A percentile compares a stretch with the other conserved stretches of the same genome.
phyloP scores from a whole-genome alignment of 2,113 vertebrate genomes.

The Nyctibius bracteatus region DNA sequence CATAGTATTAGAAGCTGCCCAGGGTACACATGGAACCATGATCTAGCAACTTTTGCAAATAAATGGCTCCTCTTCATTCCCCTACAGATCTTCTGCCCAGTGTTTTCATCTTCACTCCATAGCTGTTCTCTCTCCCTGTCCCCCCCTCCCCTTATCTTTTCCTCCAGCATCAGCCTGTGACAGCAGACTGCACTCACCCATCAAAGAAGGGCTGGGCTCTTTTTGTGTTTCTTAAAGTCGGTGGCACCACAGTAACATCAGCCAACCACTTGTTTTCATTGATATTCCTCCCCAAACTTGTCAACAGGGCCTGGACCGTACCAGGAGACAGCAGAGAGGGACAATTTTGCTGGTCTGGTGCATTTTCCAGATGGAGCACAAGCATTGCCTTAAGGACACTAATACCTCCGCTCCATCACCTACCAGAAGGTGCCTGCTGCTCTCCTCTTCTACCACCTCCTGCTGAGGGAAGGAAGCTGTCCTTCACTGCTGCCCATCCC shows the following conservation, averaged over 20 bases:
- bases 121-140: not conserved
- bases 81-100: not conserved
- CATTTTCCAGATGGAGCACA: rapidly evolving
- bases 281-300: not conserved
- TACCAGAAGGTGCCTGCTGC: not conserved
- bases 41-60: not conserved
- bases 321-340: not conserved
- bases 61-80: not conserved
- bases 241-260: not conserved
- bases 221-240: not conserved
- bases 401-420: not conserved
- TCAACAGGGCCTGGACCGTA: not conserved
- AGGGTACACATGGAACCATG: not conserved
- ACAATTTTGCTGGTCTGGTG: not conserved
- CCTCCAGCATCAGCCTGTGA: not conserved
- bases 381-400: not conserved
- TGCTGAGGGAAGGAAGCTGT: not conserved
- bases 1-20: not conserved
- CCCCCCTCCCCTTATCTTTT: not conserved
- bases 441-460: not conserved
- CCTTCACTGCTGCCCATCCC: rapidly evolving
- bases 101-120: not conserved
- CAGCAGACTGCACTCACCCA: not conserved
- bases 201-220: not conserved
- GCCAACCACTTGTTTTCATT: not conserved